Evolutionary conservation across 2,797 vertebrate genomes (phyloP), one percentile per base, ranked within the genome.

Genomic region (Selene dorsalis): DNA sequence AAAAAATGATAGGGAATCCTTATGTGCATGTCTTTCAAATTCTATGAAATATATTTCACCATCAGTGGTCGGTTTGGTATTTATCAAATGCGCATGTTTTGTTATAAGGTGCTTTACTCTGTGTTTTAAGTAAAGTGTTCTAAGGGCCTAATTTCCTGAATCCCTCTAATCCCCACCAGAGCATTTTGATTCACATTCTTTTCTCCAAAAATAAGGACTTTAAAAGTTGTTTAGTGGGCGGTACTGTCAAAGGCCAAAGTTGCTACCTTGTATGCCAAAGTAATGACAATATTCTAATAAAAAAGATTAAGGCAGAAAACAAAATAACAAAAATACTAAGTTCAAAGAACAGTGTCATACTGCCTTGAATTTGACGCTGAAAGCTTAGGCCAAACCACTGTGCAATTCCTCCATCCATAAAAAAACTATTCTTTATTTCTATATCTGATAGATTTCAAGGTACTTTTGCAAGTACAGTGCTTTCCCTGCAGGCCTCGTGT

Each of bases 81-180:
- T 84, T 74, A 85, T 92, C 75, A 92, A 77, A 92, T 88, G 88
- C 82, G 78, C 30, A 75, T 87, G 80, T 84, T 89, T 90, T 76
- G 68, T 85, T 89, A 92, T 95, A 95, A 95, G 95, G 95, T 96
- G 95, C 95, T 94, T 93, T 87, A 84, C 86, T 93, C 78, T 88
- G 62, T 85, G 74, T 91, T 82, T 84, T 70, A 87, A 79, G 75
- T 88, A 70, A 89, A 89, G 87, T 92, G 88, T 91, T 88, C 89
- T 79, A 82, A 88, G 77, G 85, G 86, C 88, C 92, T 90, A 85
- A 92, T 90, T 93, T 94, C 84, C 84, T 86, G 87, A 91, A 92
- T 88, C 79, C 84, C 86, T 85, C 62, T 74, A 74, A 85, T 81
- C 83, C 84, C 84, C 80, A 82, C 83, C 87, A 86, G 22, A 83